Evolutionary conservation across 2,888 invertebrate species (phyloP), one percentile per base, ranked within the genome.

Genomic region (Andrena praecox): DNA sequence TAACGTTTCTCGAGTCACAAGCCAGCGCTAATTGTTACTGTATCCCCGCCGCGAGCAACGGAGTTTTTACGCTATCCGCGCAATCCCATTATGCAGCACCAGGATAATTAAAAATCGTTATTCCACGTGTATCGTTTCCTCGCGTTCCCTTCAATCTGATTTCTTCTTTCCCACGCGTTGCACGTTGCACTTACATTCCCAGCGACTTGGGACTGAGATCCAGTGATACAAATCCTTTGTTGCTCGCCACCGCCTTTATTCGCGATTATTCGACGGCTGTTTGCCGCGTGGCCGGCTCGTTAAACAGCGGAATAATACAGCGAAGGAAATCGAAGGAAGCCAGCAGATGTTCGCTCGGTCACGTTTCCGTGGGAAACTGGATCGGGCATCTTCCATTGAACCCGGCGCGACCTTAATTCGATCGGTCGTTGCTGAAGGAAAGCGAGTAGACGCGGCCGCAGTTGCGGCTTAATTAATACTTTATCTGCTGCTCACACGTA

Each of bases 231-330:
- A 48, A 70, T 54, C 12, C 7, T 48, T 71, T 35, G 42, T 48
- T 59, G 33, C 10, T 42, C 31, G 27, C 10, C 16, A 59, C 27
- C 56, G 29, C 33, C 52, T 27, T 29, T 52, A 8, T 42, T 33
- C 29, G 2, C 50, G 50, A 50, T 33, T 50, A 27, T 20, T 48
- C n/a, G 48, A 16, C 10, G 20, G 1, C 12, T 35, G 52, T 42
- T 54, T 7, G 20, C 20, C 62, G 56, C 64, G 62, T 5, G 56
- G 56, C 16, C 24, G n/a, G 48, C n/a, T 75, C 7, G 76, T 59
- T 77, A 75, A 82, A 24, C 54, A 81, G 69, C 50, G 88, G 86
- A 87, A 87, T 77, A 85, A 79, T 85, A 88, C 86, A 59, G 59
- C 42, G 70, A 33, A 52, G 60, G 84, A 79, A 81, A 75, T 59